Evolutionary conservation across 1,140 invertebrate genomes (phyloP).

Genomic region (Drosophila varians): DNA sequence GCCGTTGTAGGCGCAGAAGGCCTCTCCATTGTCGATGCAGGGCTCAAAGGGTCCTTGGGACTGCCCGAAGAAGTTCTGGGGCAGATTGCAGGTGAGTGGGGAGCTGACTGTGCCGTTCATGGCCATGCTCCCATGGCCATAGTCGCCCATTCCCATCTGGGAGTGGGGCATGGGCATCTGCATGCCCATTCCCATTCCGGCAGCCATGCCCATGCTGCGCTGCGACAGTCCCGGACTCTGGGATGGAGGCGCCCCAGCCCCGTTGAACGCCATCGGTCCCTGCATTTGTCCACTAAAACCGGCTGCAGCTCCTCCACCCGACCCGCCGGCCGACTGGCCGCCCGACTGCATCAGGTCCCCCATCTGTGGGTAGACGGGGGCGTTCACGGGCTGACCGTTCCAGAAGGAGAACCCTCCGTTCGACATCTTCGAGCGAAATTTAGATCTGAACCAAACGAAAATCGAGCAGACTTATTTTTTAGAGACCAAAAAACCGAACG

Average conservation of each 20-base stretch:
- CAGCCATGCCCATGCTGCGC: not conserved
- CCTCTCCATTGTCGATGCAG: slow-evolving; percentile 29
- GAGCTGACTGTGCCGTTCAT: not conserved
- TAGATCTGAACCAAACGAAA: not conserved
- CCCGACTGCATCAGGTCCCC: slow-evolving; percentile 23
- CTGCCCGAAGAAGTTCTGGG: slow-evolving; percentile 20
- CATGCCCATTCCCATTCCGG: not conserved
- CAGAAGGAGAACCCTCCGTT: slow-evolving; percentile 33
- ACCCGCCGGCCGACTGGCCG: not conserved
- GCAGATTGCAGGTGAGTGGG: slow-evolving; percentile 26
- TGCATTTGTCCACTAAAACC: not conserved
- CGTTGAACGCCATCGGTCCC: not conserved
- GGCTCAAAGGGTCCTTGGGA: slow-evolving; percentile 8
- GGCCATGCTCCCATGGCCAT: not conserved
- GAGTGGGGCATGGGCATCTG: not conserved
- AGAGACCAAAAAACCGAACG: not conserved
- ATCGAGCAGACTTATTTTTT: slow-evolving; percentile 4
- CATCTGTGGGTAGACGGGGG: slow-evolving; percentile 34
- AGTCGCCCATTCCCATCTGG: slow-evolving; percentile 35
- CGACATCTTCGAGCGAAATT: slow-evolving; percentile 13
- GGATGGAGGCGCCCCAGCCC: not conserved
- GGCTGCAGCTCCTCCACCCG: not conserved
- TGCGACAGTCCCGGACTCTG: not conserved
- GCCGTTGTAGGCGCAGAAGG: slow-evolving; percentile 10
- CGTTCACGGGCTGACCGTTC: slow-evolving; percentile 42